Conservation (phyloP, 2,797 vertebrate genomes). For the Catostomus latipinnis region DNA sequence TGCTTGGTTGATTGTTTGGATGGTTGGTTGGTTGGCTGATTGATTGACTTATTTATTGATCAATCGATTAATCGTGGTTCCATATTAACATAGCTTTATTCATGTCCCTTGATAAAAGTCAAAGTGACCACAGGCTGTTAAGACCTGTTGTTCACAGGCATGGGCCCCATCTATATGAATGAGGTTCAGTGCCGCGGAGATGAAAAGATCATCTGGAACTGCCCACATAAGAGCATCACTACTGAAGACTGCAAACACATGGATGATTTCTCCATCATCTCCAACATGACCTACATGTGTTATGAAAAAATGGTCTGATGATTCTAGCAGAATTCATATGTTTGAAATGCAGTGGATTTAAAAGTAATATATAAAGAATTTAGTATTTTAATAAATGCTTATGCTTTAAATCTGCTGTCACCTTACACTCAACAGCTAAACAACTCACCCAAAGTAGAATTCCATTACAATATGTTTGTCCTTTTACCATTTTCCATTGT, state of each 20-base stretch:
- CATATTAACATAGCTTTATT: not conserved
- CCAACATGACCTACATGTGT: slow-evolving; percentile 91
- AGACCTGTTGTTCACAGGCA: slow-evolving; percentile 75
- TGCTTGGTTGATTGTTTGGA: too few species aligned
- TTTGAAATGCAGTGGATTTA: not conserved
- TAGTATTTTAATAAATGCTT: not conserved
- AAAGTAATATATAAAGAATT: not conserved
- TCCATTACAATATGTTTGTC: not conserved
- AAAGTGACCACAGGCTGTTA: not conserved
- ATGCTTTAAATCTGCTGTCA: not conserved
- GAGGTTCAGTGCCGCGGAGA: slow-evolving; percentile 88
- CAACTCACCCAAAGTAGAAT: not conserved
- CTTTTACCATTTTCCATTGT: not conserved
- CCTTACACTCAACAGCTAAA: not conserved
- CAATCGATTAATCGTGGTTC: too few species aligned
- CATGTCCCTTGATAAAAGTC: not conserved
- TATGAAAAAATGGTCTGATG: slow-evolving; percentile 87
- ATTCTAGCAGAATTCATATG: not conserved
- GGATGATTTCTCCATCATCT: slow-evolving; percentile 87
- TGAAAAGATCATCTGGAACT: slow-evolving; percentile 90
- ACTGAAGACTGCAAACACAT: slow-evolving; percentile 88
- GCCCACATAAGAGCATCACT: slow-evolving; percentile 89
- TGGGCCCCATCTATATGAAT: slow-evolving; percentile 91
- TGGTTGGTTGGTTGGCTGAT: too few species aligned
- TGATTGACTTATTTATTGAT: too few species aligned